A percentile compares a stretch with the other conserved stretches of the same genome.
These are phyloP conservation scores for Polylopha cassiicola DNA, from an alignment of 2,888 invertebrate genomes.

Conservation along the genomic window DNA sequence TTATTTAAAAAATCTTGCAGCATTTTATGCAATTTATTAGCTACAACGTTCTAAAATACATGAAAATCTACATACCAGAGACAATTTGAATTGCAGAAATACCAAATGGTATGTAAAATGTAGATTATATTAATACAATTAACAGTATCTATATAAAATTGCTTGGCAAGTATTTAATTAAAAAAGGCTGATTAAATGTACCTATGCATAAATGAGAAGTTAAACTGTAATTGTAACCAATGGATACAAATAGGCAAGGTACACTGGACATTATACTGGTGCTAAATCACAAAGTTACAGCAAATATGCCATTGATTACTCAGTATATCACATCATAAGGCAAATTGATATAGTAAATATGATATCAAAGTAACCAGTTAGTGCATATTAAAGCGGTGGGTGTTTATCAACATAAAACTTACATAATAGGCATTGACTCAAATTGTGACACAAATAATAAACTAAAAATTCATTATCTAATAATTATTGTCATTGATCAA, in stretches of 20 bases:
- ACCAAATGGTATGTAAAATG: too few species aligned
- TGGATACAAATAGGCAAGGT: slow-evolving; percentile 1
- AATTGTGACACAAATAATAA: neutral
- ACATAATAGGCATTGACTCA: slow-evolving; percentile 10
- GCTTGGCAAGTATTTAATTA: slow-evolving; percentile 31
- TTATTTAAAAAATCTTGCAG: slow-evolving; percentile 24
- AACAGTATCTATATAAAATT: too few species aligned
- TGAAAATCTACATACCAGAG: slow-evolving; percentile 2
- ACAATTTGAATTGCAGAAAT: slow-evolving; percentile 3
- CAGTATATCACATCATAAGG: slow-evolving; percentile 18
- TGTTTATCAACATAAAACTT: slow-evolving; percentile 17
- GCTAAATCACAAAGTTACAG: slow-evolving; percentile 9
- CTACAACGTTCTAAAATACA: slow-evolving; percentile 24
- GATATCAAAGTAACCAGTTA: slow-evolving; percentile 4
- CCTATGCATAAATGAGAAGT: neutral
- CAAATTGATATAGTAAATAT: slow-evolving; percentile 5
- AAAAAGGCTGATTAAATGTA: slow-evolving; percentile 2
- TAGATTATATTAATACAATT: too few species aligned
- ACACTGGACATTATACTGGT: slow-evolving; percentile 15
- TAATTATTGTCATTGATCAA: slow-evolving; percentile 21
- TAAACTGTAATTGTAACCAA: neutral
- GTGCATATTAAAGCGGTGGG: slow-evolving; percentile 24
- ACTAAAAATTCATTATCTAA: slow-evolving; percentile 17
- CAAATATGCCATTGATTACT: neutral
- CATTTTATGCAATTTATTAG: slow-evolving; percentile 35